These are phyloP conservation scores for Pyrochroa serraticornis DNA, from an alignment of 2,888 invertebrate genomes.

Conservation along the genomic window DNA sequence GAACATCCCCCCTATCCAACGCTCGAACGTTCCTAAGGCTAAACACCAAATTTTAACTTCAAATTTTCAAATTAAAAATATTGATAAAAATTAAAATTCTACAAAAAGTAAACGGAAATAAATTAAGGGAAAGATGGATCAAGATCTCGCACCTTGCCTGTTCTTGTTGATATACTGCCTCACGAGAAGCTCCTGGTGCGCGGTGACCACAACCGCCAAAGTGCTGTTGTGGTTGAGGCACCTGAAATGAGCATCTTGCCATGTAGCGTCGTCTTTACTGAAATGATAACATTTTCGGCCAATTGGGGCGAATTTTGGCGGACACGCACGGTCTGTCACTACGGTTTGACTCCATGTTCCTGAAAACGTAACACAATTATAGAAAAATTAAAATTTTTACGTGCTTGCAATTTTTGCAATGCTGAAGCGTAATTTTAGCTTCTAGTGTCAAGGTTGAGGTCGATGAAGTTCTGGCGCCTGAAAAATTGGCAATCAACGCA, in stretches of 20 bases:
- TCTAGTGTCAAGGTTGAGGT: too few relatives aligned
- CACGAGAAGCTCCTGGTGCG: slow-evolving; percentile 19
- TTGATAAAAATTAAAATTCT: background rate
- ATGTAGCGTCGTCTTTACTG: slow-evolving; percentile 44
- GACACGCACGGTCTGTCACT: slow-evolving; percentile 31
- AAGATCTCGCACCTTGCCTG: too few relatives aligned
- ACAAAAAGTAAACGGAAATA: background rate
- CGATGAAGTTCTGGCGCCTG: too few relatives aligned
- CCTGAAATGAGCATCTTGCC: slow-evolving; percentile 48
- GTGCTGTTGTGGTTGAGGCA: slow-evolving; percentile 33
- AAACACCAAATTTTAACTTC: background rate
- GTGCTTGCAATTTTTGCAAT: too few relatives aligned
- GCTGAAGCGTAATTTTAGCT: too few relatives aligned
- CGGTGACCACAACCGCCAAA: slow-evolving; percentile 17
- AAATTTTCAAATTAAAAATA: background rate
- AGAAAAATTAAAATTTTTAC: too few relatives aligned
- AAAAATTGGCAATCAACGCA: too few relatives aligned
- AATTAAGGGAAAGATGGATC: background rate
- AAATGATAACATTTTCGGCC: slow-evolving; percentile 49
- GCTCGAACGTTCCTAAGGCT: slow-evolving; percentile 58
- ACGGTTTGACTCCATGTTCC: background rate
- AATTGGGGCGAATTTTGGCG: slow-evolving; percentile 44
- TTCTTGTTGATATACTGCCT: slow-evolving; percentile 5
- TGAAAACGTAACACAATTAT: too few relatives aligned
- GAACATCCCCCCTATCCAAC: slow-evolving; percentile 84